Evolutionary conservation across 2,888 invertebrate genomes (phyloP), one percentile per base, ranked within the genome.

Genomic region (Parnassius orleans): DNA sequence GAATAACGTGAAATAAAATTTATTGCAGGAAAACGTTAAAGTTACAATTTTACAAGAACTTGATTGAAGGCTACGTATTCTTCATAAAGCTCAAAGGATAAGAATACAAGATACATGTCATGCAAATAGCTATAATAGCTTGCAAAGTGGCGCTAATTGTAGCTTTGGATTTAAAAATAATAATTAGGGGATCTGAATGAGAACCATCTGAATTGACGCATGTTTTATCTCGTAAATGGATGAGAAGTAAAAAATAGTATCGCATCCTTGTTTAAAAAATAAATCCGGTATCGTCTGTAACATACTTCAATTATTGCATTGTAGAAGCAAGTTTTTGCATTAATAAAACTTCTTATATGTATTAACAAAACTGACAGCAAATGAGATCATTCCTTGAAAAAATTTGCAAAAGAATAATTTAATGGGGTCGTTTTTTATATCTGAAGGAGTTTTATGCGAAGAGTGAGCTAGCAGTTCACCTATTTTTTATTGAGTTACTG

Each of bases 271-370:
- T 50, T 70, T 73, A 82, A 86, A 86, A 86, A 83, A 66, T 56
- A 73, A 78, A 77, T 87, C 87, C 87, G 86, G 86, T 75, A 84
- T 77, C 75, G 71, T 78, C 75, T 43, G 63, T 15, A 64, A 65
- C 66, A 66, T 64, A 75, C 67, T 72, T 72, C 75, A 78, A 78
- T 79, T 77, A 83, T 79, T 76, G 69, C 75, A 69, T 71, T 69
- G 69, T 64, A 72, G 64, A 67, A 52, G 51, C 11, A 58, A 61
- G 70, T 86, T 87, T 87, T 87, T 87, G 79, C 73, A 71, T 66
- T 78, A 81, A 81, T 84, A 77, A 81, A 79, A 69, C 67, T 81
- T 86, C 84, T 86, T 86, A 73, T 66, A 61, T 19, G 19, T 19
- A 19, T 19, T 19, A 33, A 33, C 33, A 33, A 33, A 33, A 33